phyloP scores from a whole-genome alignment of 2,888 invertebrate genomes.

The Heliconius sara region DNA sequence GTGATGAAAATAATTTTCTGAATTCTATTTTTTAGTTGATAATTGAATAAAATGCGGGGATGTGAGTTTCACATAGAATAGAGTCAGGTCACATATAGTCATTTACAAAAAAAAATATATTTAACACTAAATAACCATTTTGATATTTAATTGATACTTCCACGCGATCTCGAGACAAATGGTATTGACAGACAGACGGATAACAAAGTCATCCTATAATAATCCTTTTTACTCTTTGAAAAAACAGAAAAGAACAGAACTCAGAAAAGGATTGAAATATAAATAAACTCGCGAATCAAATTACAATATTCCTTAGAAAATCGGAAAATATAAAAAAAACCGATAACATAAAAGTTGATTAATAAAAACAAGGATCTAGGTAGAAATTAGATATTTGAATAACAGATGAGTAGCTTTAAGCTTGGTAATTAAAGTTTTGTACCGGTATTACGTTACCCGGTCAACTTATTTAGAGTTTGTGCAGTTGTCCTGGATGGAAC shows the following conservation, averaged over 20 bases:
- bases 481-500: neutral
- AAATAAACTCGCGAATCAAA: neutral
- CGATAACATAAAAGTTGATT: neutral
- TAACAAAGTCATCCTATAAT: no score
- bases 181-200: no score
- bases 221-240: no score
- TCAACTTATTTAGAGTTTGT: slow-evolving; percentile 12
- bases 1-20: no score
- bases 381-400: slow-evolving; percentile 25
- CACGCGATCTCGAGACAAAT: no score
- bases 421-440: slow-evolving; percentile 33
- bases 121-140: no score
- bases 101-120: no score
- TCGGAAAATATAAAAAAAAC: neutral
- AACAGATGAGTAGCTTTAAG: slow-evolving; percentile 1
- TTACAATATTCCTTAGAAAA: neutral
- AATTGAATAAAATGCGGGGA: no score
- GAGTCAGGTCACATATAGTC: no score
- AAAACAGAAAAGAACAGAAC: neutral
- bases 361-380: neutral
- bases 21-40: no score
- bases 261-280: neutral
- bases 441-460: slow-evolving; percentile 30
- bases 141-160: no score
- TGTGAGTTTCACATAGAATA: no score